Conservation (phyloP, 1,140 invertebrate species). For the Tetragonula clypearis region DNA sequence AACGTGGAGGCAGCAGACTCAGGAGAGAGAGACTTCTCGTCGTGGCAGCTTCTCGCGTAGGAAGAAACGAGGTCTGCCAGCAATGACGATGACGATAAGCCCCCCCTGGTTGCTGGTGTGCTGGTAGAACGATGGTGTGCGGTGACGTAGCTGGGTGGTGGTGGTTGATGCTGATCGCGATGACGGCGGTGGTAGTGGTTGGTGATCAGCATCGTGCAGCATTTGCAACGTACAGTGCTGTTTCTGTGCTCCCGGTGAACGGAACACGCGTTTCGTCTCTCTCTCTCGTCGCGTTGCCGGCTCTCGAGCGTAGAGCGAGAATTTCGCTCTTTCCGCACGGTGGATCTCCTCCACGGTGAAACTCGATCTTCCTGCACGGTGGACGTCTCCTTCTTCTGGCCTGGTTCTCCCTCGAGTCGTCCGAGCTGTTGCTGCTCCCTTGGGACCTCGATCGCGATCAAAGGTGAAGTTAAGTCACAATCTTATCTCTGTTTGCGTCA, state of each 20-base stretch:
- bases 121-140: conserved; percentile 47
- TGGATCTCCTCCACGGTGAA: background rate
- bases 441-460: background rate
- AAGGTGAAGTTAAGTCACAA: conserved; percentile 26
- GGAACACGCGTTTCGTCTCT: conserved; percentile 66
- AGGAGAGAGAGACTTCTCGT: conserved; percentile 42
- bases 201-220: conserved; percentile 61
- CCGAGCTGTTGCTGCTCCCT: background rate
- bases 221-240: conserved; percentile 75
- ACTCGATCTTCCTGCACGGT: background rate
- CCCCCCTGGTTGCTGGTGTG: conserved; percentile 35
- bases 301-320: background rate
- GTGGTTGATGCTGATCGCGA: conserved; percentile 57
- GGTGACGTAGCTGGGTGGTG: conserved; percentile 42
- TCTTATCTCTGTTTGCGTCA: background rate
- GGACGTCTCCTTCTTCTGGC: background rate
- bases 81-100: conserved; percentile 47
- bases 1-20: background rate
- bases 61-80: conserved; percentile 59
- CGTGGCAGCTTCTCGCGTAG: conserved; percentile 70
- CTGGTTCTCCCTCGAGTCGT: background rate
- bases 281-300: conserved; percentile 18
- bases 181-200: conserved; percentile 54
- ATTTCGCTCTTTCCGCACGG: background rate
- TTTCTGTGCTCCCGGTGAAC: conserved; percentile 74